Evolutionary conservation across 2,888 invertebrate genomes (phyloP), one percentile per base, ranked within the genome.

Genomic region (Andrena bicolor): DNA sequence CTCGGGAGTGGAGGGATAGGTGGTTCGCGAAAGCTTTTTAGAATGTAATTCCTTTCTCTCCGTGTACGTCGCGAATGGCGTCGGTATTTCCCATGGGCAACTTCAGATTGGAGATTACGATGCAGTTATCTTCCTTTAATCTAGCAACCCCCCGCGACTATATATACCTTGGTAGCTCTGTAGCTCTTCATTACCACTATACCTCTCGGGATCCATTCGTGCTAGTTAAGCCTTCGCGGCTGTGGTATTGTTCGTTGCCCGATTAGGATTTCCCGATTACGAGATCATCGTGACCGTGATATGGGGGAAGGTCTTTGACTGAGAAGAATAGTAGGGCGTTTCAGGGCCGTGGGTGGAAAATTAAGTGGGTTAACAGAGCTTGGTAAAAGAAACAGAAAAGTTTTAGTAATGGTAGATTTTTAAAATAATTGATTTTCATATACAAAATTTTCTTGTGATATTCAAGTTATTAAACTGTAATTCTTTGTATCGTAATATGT

Each of bases 111-210:
- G 83, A 89, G 88, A 90, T 90, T 90, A 90, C 86, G 87, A 89
- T 89, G 87, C 86, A 86, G 88, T 90, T 91, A 90, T 90, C 89
- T 82, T 87, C 79, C 83, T 90, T 90, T 89, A 90, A 89, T 90
- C 83, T 86, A 70, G 32, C 63, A n/a, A 65, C 20, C 61, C 72
- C 61, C 58, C 49, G 32, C 20, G 30, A n/a, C 41, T 51, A 56
- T 64, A 71, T 30, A 16, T 73, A 65, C 61, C 41, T 53, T 32
- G 61, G 56, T 75, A 26, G 69, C 53, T 53, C 79, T 74, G 63
- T 79, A 69, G 61, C 79, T 87, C 80, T 87, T 88, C 84, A 85
- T 88, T 88, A 87, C 63, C 80, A 53, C 71, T 69, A 70, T 73
- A 76, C 75, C 90, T 82, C 87, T 65, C 76, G 87, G 87, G 90